Evolutionary conservation across 2,797 vertebrate genomes (phyloP), one percentile per base, ranked within the genome.

Genomic region (Urosaurus nigricauda): DNA sequence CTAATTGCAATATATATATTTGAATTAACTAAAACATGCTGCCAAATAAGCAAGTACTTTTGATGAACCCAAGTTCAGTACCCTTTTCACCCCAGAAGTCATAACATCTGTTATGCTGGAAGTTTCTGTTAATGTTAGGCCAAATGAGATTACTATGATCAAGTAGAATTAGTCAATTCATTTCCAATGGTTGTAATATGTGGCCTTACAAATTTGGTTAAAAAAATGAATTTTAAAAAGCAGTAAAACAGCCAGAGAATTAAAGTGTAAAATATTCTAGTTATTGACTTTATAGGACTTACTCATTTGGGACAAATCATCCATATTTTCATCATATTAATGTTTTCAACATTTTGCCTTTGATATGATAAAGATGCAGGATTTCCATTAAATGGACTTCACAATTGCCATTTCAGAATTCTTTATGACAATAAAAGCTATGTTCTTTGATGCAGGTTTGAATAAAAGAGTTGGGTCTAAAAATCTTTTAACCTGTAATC

Each of bases 381-480:
- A 47, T 87, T 93, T 94, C 11, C 40, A 73, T 68, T 91, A 90
- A 93, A 91, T 77, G 91, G 47, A 7, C 80, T 91, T 89, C 68
- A 87, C 51, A 90, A 92, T 77, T 90, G 81, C 47, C 94, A 91
- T 93, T 88, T 79, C 90, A 91, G 51, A 78, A 87, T 93, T 93
- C 79, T 95, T 94, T 70, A 65, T 88, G 89, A 86, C 87, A 89
- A 90, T 92, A 89, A 93, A 94, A 94, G n/a, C 91, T 79, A 93
- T 89, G 93, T 79, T 80, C 51, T 91, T 93, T 95, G 87, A 94
- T 94, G 87, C 94, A 92, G 90, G 92, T 84, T 71, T 79, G 78
- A 95, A 85, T 91, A 91, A 93, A 93, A 92, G 94, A 93, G 87
- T 93, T 96, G 89, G 89, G 90, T 90, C 96, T 95, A 95, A 81